Percentiles rank a stretch among this genome's conserved stretches.
Evolutionary conservation across 2,113 vertebrate species (phyloP).

Genomic region (Nothoprocta pentlandii): DNA sequence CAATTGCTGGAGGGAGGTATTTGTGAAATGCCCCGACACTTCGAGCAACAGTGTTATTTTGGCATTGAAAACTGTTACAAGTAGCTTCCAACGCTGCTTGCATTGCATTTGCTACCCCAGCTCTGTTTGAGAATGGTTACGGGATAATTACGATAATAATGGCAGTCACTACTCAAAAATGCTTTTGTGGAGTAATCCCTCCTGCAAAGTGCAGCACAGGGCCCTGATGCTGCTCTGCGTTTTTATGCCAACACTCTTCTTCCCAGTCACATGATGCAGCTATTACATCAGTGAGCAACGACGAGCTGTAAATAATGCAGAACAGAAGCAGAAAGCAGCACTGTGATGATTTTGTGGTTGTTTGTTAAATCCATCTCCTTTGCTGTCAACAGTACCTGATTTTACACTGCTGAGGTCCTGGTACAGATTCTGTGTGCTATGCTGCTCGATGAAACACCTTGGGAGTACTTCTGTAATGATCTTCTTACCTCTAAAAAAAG

Average conservation of each 20-base stretch:
- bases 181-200: neutral
- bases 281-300: conserved; percentile 6
- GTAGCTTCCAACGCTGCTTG: neutral
- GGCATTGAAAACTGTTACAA: neutral
- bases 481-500: neutral
- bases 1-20: neutral
- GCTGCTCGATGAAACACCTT: neutral
- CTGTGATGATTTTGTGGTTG: neutral
- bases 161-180: neutral
- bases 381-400: neutral
- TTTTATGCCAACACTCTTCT: conserved; percentile 15
- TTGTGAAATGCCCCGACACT: neutral
- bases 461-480: neutral
- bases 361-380: conserved; percentile 1
- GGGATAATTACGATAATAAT: neutral
- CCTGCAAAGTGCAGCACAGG: neutral
- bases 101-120: neutral
- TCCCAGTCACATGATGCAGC: conserved; percentile 9
- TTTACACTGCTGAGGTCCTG: neutral
- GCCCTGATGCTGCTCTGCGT: neutral
- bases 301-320: neutral
- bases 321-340: neutral
- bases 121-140: neutral
- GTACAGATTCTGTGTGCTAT: neutral
- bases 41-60: neutral